phyloP scores from a whole-genome alignment of 2,888 invertebrate genomes.

The Amblyteles armatorius region DNA sequence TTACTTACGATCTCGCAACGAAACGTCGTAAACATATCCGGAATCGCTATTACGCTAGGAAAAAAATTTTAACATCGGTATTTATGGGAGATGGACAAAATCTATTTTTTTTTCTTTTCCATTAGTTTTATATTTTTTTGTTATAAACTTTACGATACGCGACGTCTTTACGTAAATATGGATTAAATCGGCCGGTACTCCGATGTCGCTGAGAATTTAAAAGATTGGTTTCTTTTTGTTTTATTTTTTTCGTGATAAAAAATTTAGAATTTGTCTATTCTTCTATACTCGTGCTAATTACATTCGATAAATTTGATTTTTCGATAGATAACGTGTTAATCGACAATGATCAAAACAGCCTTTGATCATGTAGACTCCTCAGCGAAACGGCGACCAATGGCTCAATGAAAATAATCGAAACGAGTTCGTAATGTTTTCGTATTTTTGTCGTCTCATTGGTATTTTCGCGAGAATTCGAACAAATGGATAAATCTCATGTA shows the following conservation, averaged over 20 bases:
- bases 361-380: slow-evolving; percentile 5
- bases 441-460: slow-evolving; percentile 7
- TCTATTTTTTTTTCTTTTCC: neutral
- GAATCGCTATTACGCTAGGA: slow-evolving; percentile 18
- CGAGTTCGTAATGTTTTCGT: neutral
- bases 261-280: neutral
- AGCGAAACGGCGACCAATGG: neutral
- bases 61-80: neutral
- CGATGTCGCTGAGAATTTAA: neutral
- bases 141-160: neutral
- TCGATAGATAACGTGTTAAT: neutral
- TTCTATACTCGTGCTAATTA: neutral
- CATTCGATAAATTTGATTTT: neutral
- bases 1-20: slow-evolving; percentile 1
- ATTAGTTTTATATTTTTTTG: neutral
- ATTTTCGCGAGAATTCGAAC: neutral
- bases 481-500: slow-evolving; percentile 41
- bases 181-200: too few relatives aligned
- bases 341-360: slow-evolving; percentile 28
- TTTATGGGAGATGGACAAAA: neutral
- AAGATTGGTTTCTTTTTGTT: neutral
- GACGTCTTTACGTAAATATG: too few relatives aligned
- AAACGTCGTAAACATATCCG: slow-evolving; percentile 48
- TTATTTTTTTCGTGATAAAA: neutral
- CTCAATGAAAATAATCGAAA: neutral